Conservation (phyloP, 1,140 invertebrate genomes). For the Potamilus streckersoni region DNA sequence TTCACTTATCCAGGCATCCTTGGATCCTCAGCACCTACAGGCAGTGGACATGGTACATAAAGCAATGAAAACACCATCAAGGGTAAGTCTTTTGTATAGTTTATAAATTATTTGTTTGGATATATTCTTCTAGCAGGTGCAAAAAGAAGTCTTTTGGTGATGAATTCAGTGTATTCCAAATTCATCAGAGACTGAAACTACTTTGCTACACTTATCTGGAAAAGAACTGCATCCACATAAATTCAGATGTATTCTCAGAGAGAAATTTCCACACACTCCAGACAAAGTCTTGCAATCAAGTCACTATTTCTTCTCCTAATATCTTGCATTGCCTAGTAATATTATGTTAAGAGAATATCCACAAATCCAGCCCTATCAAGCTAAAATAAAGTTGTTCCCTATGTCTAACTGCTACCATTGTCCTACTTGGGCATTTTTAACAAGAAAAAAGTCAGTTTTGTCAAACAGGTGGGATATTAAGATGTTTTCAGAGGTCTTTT, state of each 20-base stretch:
- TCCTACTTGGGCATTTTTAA: background rate
- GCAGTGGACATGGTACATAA: conserved; percentile 57
- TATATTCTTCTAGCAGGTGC: background rate
- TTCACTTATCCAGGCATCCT: conserved; percentile 37
- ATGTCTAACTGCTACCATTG: too few species aligned
- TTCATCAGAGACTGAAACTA: background rate
- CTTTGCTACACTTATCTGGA: background rate
- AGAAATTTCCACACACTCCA: background rate
- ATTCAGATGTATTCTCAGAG: background rate
- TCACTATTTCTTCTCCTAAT: too few species aligned
- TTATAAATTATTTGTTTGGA: background rate
- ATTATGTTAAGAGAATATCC: too few species aligned
- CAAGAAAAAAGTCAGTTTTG: background rate
- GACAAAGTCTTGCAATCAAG: too few species aligned
- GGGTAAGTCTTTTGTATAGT: conserved; percentile 43
- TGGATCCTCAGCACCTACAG: conserved; percentile 58
- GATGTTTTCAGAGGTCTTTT: background rate
- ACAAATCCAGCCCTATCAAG: too few species aligned
- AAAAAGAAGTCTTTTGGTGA: background rate
- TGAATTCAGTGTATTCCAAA: conserved; percentile 1
- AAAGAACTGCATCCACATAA: background rate
- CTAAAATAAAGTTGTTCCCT: too few species aligned
- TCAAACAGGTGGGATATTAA: background rate
- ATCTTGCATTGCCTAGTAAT: too few species aligned
- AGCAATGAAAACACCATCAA: conserved; percentile 60